Evolutionary conservation across 2,888 invertebrate species (phyloP).

Genomic region (Apodemia mormo): DNA sequence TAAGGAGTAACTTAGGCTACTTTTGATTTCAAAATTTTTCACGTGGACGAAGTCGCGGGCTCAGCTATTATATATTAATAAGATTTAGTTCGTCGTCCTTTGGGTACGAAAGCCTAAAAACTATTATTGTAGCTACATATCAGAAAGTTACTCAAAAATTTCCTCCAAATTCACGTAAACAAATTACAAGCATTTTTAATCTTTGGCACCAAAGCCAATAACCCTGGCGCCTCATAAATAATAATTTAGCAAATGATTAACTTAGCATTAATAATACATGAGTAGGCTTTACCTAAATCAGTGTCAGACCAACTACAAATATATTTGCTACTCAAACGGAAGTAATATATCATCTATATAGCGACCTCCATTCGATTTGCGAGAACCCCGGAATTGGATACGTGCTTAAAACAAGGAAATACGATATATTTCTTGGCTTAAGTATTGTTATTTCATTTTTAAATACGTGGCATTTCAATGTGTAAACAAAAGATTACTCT

Average conservation of each 20-base stretch:
- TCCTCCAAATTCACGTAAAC: too few relatives aligned
- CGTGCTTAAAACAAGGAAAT: slow-evolving; percentile 52
- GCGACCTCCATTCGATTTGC: slow-evolving; percentile 56
- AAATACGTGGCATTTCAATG: slow-evolving; percentile 35
- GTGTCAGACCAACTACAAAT: slow-evolving; percentile 12
- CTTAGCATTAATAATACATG: slow-evolving; percentile 10
- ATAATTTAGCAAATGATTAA: slow-evolving; percentile 9
- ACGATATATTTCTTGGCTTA: slow-evolving; percentile 46
- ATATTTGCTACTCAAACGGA: slow-evolving; percentile 16
- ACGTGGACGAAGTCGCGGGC: too few relatives aligned
- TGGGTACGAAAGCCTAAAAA: too few relatives aligned
- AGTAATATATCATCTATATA: slow-evolving; percentile 65
- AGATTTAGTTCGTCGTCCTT: too few relatives aligned
- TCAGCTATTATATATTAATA: too few relatives aligned
- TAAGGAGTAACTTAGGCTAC: too few relatives aligned
- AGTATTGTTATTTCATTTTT: slow-evolving; percentile 37
- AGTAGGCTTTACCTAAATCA: slow-evolving; percentile 17
- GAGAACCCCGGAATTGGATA: slow-evolving; percentile 65
- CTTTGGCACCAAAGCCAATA: too few relatives aligned
- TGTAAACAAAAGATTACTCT: slow-evolving; percentile 31
- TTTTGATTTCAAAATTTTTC: too few relatives aligned
- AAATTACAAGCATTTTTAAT: too few relatives aligned
- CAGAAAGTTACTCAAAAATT: too few relatives aligned
- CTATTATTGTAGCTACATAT: too few relatives aligned
- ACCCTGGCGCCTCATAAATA: slow-evolving; percentile 4